These are phyloP conservation scores for Hypanus sabinus DNA, from an alignment of 2,113 vertebrate species.

Conservation along the genomic window DNA sequence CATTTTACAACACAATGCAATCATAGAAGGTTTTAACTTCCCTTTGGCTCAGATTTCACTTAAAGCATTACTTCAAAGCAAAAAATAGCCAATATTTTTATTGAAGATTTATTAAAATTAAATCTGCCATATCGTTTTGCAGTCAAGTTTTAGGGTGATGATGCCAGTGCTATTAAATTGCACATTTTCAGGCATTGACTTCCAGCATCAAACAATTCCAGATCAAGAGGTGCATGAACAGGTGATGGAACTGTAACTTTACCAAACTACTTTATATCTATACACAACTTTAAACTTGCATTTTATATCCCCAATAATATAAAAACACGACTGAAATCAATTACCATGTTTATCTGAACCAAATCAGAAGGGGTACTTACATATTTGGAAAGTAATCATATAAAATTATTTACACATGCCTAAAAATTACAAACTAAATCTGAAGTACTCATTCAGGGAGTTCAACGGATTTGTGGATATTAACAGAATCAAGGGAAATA, in stretches of 20 bases:
- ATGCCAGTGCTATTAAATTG: neutral
- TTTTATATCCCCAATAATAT: neutral
- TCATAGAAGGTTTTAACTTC: neutral
- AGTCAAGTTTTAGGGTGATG: neutral
- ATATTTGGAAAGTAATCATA: neutral
- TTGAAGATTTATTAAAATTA: neutral
- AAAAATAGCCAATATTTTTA: neutral
- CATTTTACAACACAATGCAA: neutral
- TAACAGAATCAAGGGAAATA: too few relatives aligned
- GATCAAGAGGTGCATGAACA: neutral
- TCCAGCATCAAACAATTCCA: neutral
- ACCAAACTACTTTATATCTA: neutral
- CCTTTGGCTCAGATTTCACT: neutral
- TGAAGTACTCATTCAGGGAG: neutral
- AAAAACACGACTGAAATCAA: neutral
- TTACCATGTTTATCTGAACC: neutral
- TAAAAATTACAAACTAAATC: neutral
- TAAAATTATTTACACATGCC: neutral
- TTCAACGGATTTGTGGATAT: too few relatives aligned
- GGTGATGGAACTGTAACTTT: neutral
- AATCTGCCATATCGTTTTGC: too few relatives aligned
- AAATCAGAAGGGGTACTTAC: neutral
- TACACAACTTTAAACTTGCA: neutral
- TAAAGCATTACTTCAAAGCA: neutral
- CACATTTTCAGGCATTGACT: neutral